phyloP scores from a whole-genome alignment of 1,140 invertebrate species.

The Oscheius sp. region DNA sequence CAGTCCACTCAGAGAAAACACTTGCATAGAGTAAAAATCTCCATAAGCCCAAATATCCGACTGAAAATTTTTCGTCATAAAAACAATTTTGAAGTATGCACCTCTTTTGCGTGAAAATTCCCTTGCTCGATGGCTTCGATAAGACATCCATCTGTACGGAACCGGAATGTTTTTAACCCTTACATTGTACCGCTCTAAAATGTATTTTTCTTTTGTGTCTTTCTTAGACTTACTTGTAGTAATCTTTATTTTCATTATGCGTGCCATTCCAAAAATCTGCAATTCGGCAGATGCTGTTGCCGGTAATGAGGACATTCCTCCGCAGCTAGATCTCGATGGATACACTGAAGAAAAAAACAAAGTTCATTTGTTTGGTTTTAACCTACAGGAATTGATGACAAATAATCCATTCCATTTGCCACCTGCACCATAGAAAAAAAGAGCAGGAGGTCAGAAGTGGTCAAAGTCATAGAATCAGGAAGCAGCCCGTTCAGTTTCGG shows the following conservation, averaged over 20 bases:
- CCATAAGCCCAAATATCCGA: slow-evolving; percentile 39
- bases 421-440: slow-evolving; percentile 30
- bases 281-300: slow-evolving; percentile 25
- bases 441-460: slow-evolving; percentile 22
- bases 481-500: slow-evolving; percentile 1
- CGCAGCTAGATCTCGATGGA: slow-evolving; percentile 39
- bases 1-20: slow-evolving; percentile 33
- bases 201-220: neutral
- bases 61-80: slow-evolving; percentile 17
- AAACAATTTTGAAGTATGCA: neutral
- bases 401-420: slow-evolving; percentile 29
- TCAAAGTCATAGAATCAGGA: neutral
- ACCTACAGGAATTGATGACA: slow-evolving; percentile 17
- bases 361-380: too few relatives aligned
- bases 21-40: slow-evolving; percentile 37
- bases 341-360: slow-evolving; percentile 37
- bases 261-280: slow-evolving; percentile 33
- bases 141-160: slow-evolving; percentile 30
- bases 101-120: slow-evolving; percentile 15
- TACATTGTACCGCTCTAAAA: too few relatives aligned
- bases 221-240: slow-evolving; percentile 30
- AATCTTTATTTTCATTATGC: slow-evolving; percentile 31
- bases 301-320: slow-evolving; percentile 36
- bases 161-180: slow-evolving; percentile 12
- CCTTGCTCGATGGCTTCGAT: slow-evolving; percentile 6